Evolutionary conservation across 2,888 invertebrate genomes (phyloP).

Genomic region (Ophraella communa): DNA sequence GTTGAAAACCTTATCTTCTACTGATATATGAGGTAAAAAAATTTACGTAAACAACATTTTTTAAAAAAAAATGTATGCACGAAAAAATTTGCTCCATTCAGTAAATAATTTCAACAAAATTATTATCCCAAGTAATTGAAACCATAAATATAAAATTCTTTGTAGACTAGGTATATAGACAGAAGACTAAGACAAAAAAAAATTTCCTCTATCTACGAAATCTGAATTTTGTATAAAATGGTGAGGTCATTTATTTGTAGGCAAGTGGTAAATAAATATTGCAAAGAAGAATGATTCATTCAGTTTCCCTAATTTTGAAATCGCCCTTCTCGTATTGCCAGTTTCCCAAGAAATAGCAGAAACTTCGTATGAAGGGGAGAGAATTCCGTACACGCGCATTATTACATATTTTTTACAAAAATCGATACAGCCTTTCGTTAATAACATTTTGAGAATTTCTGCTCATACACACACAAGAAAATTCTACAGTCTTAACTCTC

Average conservation of each 20-base stretch:
- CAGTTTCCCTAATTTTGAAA: constrained; percentile 57
- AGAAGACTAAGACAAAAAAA: background rate
- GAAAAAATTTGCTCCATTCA: too few species aligned
- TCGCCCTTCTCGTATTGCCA: constrained; percentile 51
- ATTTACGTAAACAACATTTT: too few species aligned
- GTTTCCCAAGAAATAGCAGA: constrained; percentile 55
- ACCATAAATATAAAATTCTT: too few species aligned
- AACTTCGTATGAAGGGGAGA: constrained; percentile 35
- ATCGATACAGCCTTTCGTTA: constrained; percentile 23
- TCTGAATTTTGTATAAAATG: background rate
- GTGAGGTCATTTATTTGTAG: background rate
- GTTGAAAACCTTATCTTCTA: too few species aligned
- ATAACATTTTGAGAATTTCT: constrained; percentile 20
- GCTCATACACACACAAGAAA: background rate
- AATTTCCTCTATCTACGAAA: background rate
- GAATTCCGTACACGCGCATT: constrained; percentile 52
- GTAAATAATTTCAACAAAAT: too few species aligned
- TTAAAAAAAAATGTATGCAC: too few species aligned
- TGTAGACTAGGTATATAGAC: background rate
- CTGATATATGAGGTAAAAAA: too few species aligned
- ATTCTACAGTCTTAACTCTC: background rate
- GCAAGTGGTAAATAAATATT: constrained; percentile 38
- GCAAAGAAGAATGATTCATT: constrained; percentile 57
- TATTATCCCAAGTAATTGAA: too few species aligned
- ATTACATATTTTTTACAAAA: constrained; percentile 39